Percentiles rank a stretch among this genome's conserved stretches.
Evolutionary conservation across 1,140 invertebrate species (phyloP).

Genomic region (Brachionus manjavacas): DNA sequence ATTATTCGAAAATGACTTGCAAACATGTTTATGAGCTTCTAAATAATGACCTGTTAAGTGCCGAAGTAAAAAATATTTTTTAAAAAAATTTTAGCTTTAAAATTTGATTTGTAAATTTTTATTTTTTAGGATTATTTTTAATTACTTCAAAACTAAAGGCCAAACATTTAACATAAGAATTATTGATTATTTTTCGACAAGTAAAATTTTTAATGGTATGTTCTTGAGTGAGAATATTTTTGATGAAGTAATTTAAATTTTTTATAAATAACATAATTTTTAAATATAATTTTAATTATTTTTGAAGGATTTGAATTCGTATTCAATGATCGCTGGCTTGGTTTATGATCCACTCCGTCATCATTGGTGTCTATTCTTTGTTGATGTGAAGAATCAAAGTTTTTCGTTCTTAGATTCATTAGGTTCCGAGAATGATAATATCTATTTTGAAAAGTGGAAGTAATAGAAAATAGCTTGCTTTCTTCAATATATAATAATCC

Average conservation of each 20-base stretch:
- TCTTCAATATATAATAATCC: background rate
- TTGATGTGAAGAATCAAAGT: background rate
- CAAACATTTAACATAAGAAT: background rate
- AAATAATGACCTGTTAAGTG: background rate
- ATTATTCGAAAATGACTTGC: background rate
- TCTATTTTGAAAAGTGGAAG: too few relatives aligned
- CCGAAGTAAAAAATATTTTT: too few relatives aligned
- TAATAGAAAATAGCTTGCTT: background rate
- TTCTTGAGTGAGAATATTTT: background rate
- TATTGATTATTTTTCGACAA: too few relatives aligned
- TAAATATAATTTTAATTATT: background rate
- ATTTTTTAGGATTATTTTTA: background rate
- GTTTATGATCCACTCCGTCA: background rate
- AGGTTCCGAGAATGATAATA: too few relatives aligned
- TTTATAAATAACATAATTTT: background rate
- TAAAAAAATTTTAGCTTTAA: background rate
- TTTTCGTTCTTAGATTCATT: too few relatives aligned
- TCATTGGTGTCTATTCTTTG: slow-evolving; percentile 1
- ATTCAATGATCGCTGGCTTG: background rate
- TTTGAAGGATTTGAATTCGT: background rate
- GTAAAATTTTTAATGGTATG: background rate
- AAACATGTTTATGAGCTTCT: background rate
- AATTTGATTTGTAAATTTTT: background rate
- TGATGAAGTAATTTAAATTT: background rate
- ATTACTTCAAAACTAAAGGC: background rate